Base-by-base conservation (phyloP, 1,140 invertebrate genomes). In the Drosophila kurseongensis region DNA sequence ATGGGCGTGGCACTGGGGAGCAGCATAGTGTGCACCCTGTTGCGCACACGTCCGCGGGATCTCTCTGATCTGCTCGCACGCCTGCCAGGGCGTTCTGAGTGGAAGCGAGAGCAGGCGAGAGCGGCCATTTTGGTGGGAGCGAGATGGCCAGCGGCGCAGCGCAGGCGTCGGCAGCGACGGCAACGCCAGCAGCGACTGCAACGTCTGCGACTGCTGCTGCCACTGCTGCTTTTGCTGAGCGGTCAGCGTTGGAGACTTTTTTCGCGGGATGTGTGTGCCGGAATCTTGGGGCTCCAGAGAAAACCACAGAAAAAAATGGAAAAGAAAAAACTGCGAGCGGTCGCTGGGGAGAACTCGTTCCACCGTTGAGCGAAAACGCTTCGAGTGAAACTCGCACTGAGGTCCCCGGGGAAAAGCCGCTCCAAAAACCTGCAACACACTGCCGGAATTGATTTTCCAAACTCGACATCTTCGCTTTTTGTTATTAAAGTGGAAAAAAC, bases 191-290 rank as follows among this genome's bases (percentile, higher is more conserved):
- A 38, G 62, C 74, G 56, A 55, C 73, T 23, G 71, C 74, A 54
- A 23, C 76, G 35, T 1, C 29, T 54, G 47, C 50, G 8, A n/a
- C 38, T n/a, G 42, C 40, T 60, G 62, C 80, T 51, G 74, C 77
- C 56, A 54, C 75, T 65, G 75, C 76, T 78, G 78, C 73, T 60
- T 57, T 68, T 35, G 78, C 59, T 52, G 50, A 81, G 78, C 79
- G 78, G 81, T 80, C 78, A 72, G 66, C 76, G 44, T 83, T 88
- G 83, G 83, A 88, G 83, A 88, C 83, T 88, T 86, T 86, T 77
- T 51, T 51, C 67, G 61, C 48, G 47, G 60, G 47, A 59, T 65
- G 54, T 74, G 83, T 74, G 83, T 77, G 57, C 44, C 55, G 83
- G 83, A 83, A 88, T 88, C 78, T 77, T 61, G 55, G 35, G 51